These are phyloP conservation scores for Halcyon senegalensis DNA, from an alignment of 2,113 vertebrate genomes.

Conservation along the genomic window DNA sequence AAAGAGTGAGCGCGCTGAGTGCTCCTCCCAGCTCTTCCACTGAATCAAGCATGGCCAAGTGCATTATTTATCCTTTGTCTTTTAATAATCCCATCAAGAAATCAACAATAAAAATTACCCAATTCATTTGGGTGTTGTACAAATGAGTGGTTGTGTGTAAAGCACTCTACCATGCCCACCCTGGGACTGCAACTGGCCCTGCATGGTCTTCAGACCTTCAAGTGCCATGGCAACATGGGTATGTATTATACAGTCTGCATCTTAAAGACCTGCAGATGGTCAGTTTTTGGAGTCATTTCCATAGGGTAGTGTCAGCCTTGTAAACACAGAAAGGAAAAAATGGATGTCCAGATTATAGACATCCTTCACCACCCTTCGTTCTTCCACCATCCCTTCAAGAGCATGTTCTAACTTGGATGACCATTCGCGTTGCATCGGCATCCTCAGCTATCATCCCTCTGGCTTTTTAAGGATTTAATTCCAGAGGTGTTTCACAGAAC, in stretches of 20 bases:
- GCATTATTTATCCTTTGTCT: not conserved
- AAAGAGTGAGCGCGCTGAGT: not conserved
- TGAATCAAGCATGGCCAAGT: not conserved
- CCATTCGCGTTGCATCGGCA: not conserved
- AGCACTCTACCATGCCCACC: not conserved
- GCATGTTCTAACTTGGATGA: not conserved
- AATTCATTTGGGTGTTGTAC: not conserved
- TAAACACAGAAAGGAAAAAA: not conserved
- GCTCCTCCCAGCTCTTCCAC: not conserved
- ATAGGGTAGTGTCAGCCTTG: not conserved
- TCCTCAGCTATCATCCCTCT: not conserved
- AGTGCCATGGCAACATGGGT: not conserved
- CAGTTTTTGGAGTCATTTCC: not conserved
- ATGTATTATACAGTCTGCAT: rapidly evolving
- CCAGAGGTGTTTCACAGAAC: not conserved
- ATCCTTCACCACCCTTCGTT: not conserved
- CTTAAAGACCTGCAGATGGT: not conserved
- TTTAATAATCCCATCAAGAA: not conserved
- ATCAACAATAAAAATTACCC: not conserved
- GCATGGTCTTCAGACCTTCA: not conserved
- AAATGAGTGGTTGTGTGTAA: not conserved
- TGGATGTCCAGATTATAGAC: not conserved
- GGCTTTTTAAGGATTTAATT: not conserved
- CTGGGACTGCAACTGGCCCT: not conserved
- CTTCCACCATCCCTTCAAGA: not conserved